Base-by-base conservation (phyloP, 2,888 invertebrate genomes). In the Catocala sponsa region DNA sequence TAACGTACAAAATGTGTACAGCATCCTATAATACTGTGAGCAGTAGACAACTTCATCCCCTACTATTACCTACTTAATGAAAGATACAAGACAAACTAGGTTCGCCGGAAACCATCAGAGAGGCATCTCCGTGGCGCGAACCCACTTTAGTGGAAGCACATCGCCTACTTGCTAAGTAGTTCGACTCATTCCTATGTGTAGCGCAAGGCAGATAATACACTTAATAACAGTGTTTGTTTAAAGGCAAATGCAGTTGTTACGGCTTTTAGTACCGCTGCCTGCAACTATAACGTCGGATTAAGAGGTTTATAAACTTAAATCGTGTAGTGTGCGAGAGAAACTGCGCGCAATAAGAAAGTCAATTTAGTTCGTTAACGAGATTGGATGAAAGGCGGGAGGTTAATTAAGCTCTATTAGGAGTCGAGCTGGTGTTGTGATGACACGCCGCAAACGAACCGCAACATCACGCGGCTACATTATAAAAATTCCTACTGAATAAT, bases 281-380 rank as follows among this genome's bases (percentile, higher is more conserved):
- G 82, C 79, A 81, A 84, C 82, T 83, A 83, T 85, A 83, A 83
- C 81, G 78, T 75, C 68, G 78, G 81, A 86, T 86, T 84, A 87
- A 86, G 82, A 81, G 82, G 79, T 89, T 87, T 86, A 86, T 85
- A 85, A 88, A 88, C 83, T 87, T 85, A 74, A 80, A 82, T 84
- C 76, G 82, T 78, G 78, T 80, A 78, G 80, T 76, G 78, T 80
- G 79, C 75, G 71, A 76, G 83, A 81, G 80, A 87, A 88, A 83
- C 79, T 80, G 74, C 76, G 81, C 80, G 84, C 84, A 86, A 86
- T 87, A 88, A 87, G 87, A 90, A 90, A 90, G 86, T 86, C 86
- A 88, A 90, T 92, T 91, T 88, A 83, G 85, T 85, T 83, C 82
- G 84, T 86, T 90, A 91, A 91, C 89, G 83, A 90, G 91, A 89